Conservation (phyloP, 2,888 invertebrate species). For the Eupithecia dodoneata region DNA sequence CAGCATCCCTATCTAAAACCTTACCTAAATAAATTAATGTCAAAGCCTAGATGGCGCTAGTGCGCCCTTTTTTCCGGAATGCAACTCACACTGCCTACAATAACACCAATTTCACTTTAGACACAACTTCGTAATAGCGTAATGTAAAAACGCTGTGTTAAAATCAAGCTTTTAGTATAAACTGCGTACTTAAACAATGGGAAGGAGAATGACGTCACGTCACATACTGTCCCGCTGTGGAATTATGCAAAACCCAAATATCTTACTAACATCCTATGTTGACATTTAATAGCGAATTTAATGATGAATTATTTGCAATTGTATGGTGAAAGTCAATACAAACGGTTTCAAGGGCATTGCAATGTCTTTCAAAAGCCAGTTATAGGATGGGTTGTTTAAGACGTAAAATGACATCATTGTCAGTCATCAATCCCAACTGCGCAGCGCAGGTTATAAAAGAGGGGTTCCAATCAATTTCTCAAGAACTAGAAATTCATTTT, state of each 20-base stretch:
- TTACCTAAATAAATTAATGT: conserved; percentile 69
- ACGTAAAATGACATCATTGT: no score
- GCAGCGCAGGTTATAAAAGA: no score
- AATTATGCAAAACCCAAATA: no score
- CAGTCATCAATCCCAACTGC: no score
- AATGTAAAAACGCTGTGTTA: neutral
- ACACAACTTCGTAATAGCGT: conserved; percentile 21
- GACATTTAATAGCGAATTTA: no score
- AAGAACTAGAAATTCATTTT: no score
- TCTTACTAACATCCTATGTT: no score
- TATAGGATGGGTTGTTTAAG: no score
- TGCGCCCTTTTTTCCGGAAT: conserved; percentile 60
- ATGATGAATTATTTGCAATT: no score
- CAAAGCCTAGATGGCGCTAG: conserved; percentile 53
- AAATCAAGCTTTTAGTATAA: neutral
- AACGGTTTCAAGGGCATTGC: no score
- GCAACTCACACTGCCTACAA: conserved; percentile 58
- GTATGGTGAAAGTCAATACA: no score
- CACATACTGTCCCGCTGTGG: neutral
- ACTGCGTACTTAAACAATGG: neutral
- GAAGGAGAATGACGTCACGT: neutral
- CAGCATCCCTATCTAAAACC: conserved; percentile 54
- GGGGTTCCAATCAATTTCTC: neutral
- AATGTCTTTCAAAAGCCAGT: no score
- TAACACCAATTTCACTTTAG: conserved; percentile 40